Evolutionary conservation across 2,113 vertebrate species (phyloP).

Genomic region (Gadus macrocephalus): DNA sequence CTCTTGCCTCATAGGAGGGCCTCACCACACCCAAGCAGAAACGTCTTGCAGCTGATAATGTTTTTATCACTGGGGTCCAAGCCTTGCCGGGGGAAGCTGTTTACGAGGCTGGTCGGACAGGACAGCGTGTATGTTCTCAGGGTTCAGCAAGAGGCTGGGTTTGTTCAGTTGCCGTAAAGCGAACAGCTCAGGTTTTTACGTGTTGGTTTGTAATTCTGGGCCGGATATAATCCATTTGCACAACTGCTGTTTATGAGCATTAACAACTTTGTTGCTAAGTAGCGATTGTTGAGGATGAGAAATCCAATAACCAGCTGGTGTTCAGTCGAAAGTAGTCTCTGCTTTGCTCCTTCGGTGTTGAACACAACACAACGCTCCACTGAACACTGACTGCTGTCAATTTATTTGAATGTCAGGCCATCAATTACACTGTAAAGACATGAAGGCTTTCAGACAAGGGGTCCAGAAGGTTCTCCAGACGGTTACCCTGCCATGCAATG

Average conservation of each 20-base stretch:
- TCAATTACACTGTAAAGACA: conserved; percentile 46
- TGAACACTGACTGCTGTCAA: too few relatives aligned
- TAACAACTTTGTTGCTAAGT: too few relatives aligned
- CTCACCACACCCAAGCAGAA: conserved; percentile 51
- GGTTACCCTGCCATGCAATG: conserved; percentile 47
- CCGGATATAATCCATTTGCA: too few relatives aligned
- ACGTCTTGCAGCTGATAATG: conserved; percentile 65
- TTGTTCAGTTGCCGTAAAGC: conserved; percentile 5
- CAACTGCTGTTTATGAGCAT: too few relatives aligned
- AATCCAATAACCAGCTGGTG: too few relatives aligned
- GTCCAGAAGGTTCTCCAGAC: conserved; percentile 35
- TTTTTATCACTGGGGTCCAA: conserved; percentile 69
- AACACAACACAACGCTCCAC: too few relatives aligned
- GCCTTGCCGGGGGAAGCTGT: conserved; percentile 52
- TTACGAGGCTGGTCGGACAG: conserved; percentile 46
- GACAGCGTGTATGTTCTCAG: conserved; percentile 18
- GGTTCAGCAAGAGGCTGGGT: conserved; percentile 9
- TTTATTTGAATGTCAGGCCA: conserved; percentile 17
- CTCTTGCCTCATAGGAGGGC: conserved; percentile 46
- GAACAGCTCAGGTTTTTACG: too few relatives aligned
- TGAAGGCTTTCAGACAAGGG: conserved; percentile 66
- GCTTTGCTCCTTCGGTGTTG: too few relatives aligned
- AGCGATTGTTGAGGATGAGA: too few relatives aligned
- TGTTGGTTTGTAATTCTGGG: too few relatives aligned
- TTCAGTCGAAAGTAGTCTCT: too few relatives aligned